These are phyloP conservation scores for Rotaria macrura DNA, from an alignment of 2,888 invertebrate genomes.

Conservation along the genomic window DNA sequence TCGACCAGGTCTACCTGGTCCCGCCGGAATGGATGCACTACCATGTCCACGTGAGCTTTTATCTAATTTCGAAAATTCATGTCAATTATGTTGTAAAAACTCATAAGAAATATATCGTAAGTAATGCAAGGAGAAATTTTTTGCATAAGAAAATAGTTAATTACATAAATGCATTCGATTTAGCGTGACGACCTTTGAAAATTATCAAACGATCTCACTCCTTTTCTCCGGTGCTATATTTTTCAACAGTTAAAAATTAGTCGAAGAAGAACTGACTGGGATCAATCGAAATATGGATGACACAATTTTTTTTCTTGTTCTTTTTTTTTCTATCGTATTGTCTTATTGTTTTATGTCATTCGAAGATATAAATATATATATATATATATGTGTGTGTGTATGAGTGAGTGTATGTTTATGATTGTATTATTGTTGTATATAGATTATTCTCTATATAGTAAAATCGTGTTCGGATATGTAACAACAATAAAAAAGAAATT, in stretches of 20 bases:
- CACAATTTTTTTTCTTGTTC: background rate
- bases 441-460: background rate
- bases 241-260: background rate
- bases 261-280: background rate
- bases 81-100: background rate
- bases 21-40: conserved; percentile 14
- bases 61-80: background rate
- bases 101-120: background rate
- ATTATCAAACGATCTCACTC: background rate
- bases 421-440: background rate
- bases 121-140: too few species aligned
- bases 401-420: background rate
- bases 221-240: conserved; percentile 2
- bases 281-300: background rate
- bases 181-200: background rate
- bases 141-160: background rate
- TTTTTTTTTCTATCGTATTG: background rate
- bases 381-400: too few species aligned
- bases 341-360: background rate
- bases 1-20: conserved; percentile 9
- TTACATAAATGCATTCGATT: too few species aligned
- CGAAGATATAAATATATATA: too few species aligned
- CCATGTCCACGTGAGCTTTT: conserved; percentile 5
- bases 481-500: background rate
- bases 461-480: background rate